Evolutionary conservation across 2,888 invertebrate genomes (phyloP), one percentile per base, ranked within the genome.

Genomic region (Anorthoa munda): DNA sequence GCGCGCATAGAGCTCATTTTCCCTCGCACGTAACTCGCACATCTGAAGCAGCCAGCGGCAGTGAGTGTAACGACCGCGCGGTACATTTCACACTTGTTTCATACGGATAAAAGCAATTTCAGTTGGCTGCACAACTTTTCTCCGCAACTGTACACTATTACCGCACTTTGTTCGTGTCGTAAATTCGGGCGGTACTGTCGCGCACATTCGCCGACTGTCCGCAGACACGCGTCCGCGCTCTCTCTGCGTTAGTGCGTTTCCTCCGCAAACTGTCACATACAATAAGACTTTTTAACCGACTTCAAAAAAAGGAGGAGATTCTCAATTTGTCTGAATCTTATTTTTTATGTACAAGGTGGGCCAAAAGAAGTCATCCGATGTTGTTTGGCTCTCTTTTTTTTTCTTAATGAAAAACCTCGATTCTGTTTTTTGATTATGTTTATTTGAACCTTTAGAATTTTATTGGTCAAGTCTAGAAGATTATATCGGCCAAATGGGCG

Each of bases 21-120:
- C 45, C n/a, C 17, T 39, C 45, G 50, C 48, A 21, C 53, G 21
- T 39, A 7, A 7, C 39, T 39, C 48, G 70, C 45, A 50, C n/a
- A n/a, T 55, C 26, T 60, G 63, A 45, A 61, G n/a, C 12, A 17
- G 18, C 45, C 26, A 70, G 64, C 70, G 39, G 26, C 12, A 53
- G 69, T 17, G 26, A 69, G 50, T 46, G 78, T 63, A 59, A 58
- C 78, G 63, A 78, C 51, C 58, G 78, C 31, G 58, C 48, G 63
- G 46, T 65, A 60, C 64, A 31, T 51, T 77, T 80, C 75, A 74
- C 75, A 67, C 67, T 80, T 80, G 67, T 74, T 74, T 61, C 75
- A 78, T 75, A 63, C 64, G 31, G n/a, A 50, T 78, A 46, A 66
- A 66, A 66, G 58, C 58, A 80, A 77, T 65, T 59, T 75, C 58